phyloP scores from a whole-genome alignment of 2,888 invertebrate species.

The Ectropis crepuscularia region DNA sequence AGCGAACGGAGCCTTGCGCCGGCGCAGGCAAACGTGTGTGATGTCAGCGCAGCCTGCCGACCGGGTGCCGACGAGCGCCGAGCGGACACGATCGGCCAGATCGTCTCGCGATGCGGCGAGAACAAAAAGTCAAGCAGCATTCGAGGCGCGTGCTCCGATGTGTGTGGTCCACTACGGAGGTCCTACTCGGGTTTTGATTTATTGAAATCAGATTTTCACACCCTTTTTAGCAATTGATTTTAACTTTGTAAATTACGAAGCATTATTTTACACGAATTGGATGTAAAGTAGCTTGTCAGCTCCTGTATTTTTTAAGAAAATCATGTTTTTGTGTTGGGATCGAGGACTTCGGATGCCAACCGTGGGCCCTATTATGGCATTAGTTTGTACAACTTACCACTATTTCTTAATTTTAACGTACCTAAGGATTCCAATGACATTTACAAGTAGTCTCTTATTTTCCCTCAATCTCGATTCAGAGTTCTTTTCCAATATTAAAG shows the following conservation, averaged over 20 bases:
- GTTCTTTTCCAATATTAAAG: too few relatives aligned
- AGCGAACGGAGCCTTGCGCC: slow-evolving; percentile 48
- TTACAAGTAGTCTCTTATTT: too few relatives aligned
- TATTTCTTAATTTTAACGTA: too few relatives aligned
- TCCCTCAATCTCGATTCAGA: too few relatives aligned
- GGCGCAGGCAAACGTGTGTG: slow-evolving; percentile 64
- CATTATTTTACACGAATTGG: slow-evolving; percentile 27
- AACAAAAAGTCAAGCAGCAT: slow-evolving; percentile 83
- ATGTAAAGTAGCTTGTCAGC: neutral
- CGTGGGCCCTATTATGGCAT: too few relatives aligned
- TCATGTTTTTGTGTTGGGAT: too few relatives aligned
- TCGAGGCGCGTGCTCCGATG: slow-evolving; percentile 90
- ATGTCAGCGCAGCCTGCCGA: slow-evolving; percentile 68
- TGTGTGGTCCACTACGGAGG: slow-evolving; percentile 88
- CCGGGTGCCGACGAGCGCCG: slow-evolving; percentile 74
- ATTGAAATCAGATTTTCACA: slow-evolving; percentile 78
- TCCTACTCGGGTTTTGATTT: slow-evolving; percentile 77
- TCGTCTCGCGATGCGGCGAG: slow-evolving; percentile 61
- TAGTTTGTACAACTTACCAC: too few relatives aligned
- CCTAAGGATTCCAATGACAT: too few relatives aligned
- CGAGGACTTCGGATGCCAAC: too few relatives aligned
- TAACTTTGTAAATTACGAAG: slow-evolving; percentile 34
- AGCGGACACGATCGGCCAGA: slow-evolving; percentile 70
- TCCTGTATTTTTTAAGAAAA: neutral
- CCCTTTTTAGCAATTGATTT: slow-evolving; percentile 63